Evolutionary conservation across 2,113 vertebrate species (phyloP), one percentile per base, ranked within the genome.

Genomic region (Illadopsis cleaveri): DNA sequence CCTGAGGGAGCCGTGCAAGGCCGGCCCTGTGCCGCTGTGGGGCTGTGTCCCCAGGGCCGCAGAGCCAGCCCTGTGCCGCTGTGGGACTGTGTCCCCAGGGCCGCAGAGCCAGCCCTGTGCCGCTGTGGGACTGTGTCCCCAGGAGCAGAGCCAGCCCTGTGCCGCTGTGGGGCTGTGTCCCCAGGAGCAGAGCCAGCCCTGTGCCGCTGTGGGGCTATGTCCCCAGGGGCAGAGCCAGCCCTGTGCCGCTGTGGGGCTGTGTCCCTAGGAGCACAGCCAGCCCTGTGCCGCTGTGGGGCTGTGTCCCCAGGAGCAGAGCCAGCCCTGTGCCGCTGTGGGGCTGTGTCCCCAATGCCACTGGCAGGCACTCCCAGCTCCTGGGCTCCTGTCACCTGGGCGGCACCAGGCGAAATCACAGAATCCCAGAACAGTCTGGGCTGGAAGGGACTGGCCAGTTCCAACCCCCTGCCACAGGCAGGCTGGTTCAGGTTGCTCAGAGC

Each of bases 331-430:
- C 40, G 48, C 48, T 12, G 16, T 7, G 16, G 42, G 42, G 42
- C 42, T 38, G 38, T 38, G 38, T 38, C 38, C 38, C 38, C n/a
- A n/a, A n/a, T n/a, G n/a, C n/a, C n/a, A 40, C 40, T 40, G 40
- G 40, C 2, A 1, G 38, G 31, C 3, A 0, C 50, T 58, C 11
- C 20, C 44, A 11, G 21, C 61, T 33, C 33, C 45, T n/a, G n/a
- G n/a, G n/a, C n/a, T n/a, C n/a, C 1, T 5, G 0, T 5, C 12
- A 3, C 2, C 38, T 5, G 60, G 38, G 38, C 47, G 69, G 54
- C 5, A 0, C 47, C 75, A 25, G 40, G 19, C 1, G 5, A 9
- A 11, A 2, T 6, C 40, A 4, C 3, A 5, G 65, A 11, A 4
- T 18, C 15, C 50, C 85, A 19, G 21, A 4, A 1, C 10, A 12